phyloP scores from a whole-genome alignment of 2,888 invertebrate genomes.

The Neuroscelio doddi region DNA sequence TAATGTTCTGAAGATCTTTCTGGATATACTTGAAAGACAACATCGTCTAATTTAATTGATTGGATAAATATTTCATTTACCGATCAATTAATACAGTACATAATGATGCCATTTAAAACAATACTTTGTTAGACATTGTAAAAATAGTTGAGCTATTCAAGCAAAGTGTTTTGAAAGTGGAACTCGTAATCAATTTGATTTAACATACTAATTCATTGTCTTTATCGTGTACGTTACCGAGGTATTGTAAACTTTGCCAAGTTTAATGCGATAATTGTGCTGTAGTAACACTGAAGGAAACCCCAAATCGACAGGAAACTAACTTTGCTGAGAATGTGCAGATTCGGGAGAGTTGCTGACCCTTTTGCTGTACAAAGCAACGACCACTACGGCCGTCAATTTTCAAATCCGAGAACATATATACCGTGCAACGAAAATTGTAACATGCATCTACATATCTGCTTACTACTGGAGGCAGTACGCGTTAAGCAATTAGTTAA shows the following conservation, averaged over 20 bases:
- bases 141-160: too few species aligned
- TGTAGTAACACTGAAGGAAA: conserved; percentile 1
- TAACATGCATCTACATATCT: conserved; percentile 3
- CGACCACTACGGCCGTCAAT: neutral
- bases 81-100: too few species aligned
- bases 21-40: too few species aligned
- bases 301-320: conserved; percentile 5
- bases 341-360: conserved; percentile 6
- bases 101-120: too few species aligned
- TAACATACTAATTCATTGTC: conserved; percentile 7
- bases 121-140: too few species aligned
- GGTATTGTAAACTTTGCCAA: neutral
- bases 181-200: too few species aligned
- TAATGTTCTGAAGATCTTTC: too few species aligned
- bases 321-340: conserved; percentile 2
- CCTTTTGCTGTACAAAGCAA: conserved; percentile 3
- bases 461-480: neutral
- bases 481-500: conserved; percentile 9
- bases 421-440: conserved; percentile 2
- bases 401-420: neutral
- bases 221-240: neutral
- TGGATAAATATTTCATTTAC: too few species aligned
- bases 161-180: too few species aligned
- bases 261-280: conserved; percentile 3
- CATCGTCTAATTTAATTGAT: too few species aligned